Conservation (phyloP, 2,888 invertebrate species). For the Venusia cambrica region DNA sequence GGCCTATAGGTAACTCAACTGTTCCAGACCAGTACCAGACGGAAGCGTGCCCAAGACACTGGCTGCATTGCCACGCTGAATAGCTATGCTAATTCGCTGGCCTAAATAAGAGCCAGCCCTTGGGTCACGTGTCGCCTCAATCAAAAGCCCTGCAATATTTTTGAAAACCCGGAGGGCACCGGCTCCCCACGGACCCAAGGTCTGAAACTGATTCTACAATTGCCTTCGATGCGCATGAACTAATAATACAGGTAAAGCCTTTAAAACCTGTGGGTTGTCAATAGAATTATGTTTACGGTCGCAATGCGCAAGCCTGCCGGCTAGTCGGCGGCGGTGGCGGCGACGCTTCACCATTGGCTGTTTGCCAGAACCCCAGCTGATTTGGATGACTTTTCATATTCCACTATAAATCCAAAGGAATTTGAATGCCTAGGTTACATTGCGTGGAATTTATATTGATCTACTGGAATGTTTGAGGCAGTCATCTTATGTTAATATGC, state of each 20-base stretch:
- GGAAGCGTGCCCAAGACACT: no score
- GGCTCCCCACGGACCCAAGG: neutral
- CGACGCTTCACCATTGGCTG: slow-evolving; percentile 40
- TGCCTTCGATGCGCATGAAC: neutral
- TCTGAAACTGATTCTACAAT: no score
- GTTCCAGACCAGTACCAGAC: no score
- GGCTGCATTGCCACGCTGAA: no score
- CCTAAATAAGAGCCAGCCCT: no score
- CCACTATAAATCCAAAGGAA: slow-evolving; percentile 25
- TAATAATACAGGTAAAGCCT: neutral
- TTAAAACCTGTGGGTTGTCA: slow-evolving; percentile 31
- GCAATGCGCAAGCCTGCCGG: slow-evolving; percentile 59
- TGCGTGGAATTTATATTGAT: slow-evolving; percentile 12
- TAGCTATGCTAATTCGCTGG: no score
- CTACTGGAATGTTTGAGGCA: slow-evolving; percentile 9
- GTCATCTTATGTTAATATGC: slow-evolving; percentile 8
- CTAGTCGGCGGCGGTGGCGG: slow-evolving; percentile 23
- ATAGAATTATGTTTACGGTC: slow-evolving; percentile 47
- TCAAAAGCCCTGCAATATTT: no score
- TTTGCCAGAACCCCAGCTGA: slow-evolving; percentile 56
- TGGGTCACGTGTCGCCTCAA: no score
- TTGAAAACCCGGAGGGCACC: no score
- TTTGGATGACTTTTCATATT: slow-evolving; percentile 31
- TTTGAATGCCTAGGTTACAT: slow-evolving; percentile 28
- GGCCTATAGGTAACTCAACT: no score